These are phyloP conservation scores for Myripristis jacobus DNA, from an alignment of 2,797 vertebrate genomes.

Conservation along the genomic window DNA sequence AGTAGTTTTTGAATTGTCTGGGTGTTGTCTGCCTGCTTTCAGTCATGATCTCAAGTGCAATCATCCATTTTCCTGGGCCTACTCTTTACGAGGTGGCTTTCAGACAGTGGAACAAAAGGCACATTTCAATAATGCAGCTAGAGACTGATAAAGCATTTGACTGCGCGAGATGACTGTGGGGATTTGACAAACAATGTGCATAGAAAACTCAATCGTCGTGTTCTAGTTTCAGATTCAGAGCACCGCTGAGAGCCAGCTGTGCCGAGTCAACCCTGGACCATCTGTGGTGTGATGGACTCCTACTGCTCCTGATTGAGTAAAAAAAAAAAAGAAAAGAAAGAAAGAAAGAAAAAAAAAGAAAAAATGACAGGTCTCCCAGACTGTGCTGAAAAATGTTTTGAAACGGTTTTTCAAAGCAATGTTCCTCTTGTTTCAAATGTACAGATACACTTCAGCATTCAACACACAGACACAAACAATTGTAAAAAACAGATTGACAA, in stretches of 20 bases:
- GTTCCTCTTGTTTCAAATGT: neutral
- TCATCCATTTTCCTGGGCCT: slow-evolving; percentile 26
- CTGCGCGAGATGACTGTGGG: slow-evolving; percentile 40
- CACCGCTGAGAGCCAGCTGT: slow-evolving; percentile 54
- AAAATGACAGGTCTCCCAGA: slow-evolving; percentile 7
- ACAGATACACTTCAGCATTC: neutral
- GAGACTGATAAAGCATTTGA: slow-evolving; percentile 57
- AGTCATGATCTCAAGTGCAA: slow-evolving; percentile 23
- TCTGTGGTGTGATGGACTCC: slow-evolving; percentile 44
- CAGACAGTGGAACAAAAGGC: slow-evolving; percentile 49
- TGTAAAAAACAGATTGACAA: slow-evolving; percentile 24
- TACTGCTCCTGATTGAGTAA: slow-evolving; percentile 13
- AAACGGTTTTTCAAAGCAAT: slow-evolving; percentile 1
- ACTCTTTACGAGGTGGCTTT: slow-evolving; percentile 37
- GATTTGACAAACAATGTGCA: slow-evolving; percentile 52
- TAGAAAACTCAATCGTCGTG: slow-evolving; percentile 48
- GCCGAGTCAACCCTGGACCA: slow-evolving; percentile 55
- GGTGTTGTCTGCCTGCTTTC: slow-evolving; percentile 22
- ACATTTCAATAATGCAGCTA: slow-evolving; percentile 53
- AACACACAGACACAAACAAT: slow-evolving; percentile 11
- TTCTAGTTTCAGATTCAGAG: slow-evolving; percentile 58
- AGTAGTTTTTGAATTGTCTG: slow-evolving; percentile 4
- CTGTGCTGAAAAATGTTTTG: neutral
- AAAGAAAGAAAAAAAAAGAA: neutral
- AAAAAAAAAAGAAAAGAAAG: neutral